phyloP scores from a whole-genome alignment of 2,113 vertebrate genomes.

The Nyctereutes procyonoides region DNA sequence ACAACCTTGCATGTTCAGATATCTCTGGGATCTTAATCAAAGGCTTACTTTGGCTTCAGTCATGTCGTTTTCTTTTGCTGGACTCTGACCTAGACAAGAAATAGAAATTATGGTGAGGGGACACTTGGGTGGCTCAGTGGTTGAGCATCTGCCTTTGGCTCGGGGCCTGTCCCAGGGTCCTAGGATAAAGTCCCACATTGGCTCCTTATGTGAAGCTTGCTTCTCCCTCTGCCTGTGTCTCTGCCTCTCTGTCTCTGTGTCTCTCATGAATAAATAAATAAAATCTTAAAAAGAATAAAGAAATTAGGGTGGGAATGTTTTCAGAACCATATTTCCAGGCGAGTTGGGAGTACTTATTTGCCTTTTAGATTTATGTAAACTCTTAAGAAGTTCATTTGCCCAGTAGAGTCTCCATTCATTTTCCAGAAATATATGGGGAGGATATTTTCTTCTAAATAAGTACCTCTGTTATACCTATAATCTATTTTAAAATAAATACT shows the following conservation, averaged over 20 bases:
- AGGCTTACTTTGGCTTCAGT: constrained; percentile 15
- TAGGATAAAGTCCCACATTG: too few species aligned
- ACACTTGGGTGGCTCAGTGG: too few species aligned
- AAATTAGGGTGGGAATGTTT: not conserved
- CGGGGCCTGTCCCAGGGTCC: too few species aligned
- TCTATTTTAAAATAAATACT: constrained; percentile 69
- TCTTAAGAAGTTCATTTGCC: constrained; percentile 31
- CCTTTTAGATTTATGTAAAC: constrained; percentile 47
- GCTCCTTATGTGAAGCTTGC: too few species aligned
- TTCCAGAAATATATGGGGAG: constrained; percentile 56
- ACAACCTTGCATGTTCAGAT: not conserved
- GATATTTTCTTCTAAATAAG: constrained; percentile 70
- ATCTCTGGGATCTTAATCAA: constrained; percentile 5
- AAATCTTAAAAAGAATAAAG: not conserved
- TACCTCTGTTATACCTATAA: constrained; percentile 57
- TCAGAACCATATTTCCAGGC: constrained; percentile 24
- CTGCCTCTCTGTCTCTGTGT: too few species aligned
- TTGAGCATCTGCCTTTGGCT: too few species aligned
- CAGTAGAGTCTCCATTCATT: constrained; percentile 34
- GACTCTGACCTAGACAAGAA: not conserved
- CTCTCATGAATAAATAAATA: too few species aligned
- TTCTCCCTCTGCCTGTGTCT: too few species aligned
- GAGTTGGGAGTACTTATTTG: constrained; percentile 34
- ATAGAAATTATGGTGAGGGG: not conserved
- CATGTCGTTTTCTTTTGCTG: not conserved